Base-by-base conservation (phyloP, 1,140 invertebrate species). In the Aplysia californica region DNA sequence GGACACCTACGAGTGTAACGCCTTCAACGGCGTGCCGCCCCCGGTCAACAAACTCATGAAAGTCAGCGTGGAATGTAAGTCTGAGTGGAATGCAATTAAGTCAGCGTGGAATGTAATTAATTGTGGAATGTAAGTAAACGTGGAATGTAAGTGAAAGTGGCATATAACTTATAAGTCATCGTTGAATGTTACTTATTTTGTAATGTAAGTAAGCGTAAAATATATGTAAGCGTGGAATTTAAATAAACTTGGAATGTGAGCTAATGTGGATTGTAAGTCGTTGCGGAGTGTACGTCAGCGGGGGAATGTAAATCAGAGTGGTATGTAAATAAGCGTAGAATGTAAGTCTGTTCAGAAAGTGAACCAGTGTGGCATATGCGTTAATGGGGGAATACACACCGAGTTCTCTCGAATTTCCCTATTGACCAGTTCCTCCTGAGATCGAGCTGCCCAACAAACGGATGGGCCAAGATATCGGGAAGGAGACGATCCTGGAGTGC, bases 401-500 rank as follows among this genome's bases (percentile, higher is more conserved):
- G n/a, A n/a, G n/a, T n/a, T n/a, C n/a, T n/a, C n/a, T n/a, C n/a
- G n/a, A n/a, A n/a, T n/a, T 1, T 10, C 39, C 61, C 65, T 72
- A 2, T 20, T n/a, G 76, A 80, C 39, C 81, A 89, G 88, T 89
- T 79, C 71, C 85, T 31, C 88, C 88, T 33, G 88, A 89, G 78
- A 83, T 89, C 58, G 72, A 59, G 23, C 74, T 89, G 35, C 79
- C 80, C 26, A 87, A 73, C 10, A 76, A 72, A 38, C 70, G 83
- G 50, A 83, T 89, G 10, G 81, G 85, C n/a, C 88, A 89, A 67
- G 20, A 65, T 18, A 18, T 78, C 1, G 87, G 86, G 26, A 85
- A 85, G 76, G 86, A 88, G 23, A 88, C 93, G 71, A 91, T 93
- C 20, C 89, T 97, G 1, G 95, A 96, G 87, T 98, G 96, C 84